phyloP scores from a whole-genome alignment of 2,797 vertebrate species.

The Xenops minutus region DNA sequence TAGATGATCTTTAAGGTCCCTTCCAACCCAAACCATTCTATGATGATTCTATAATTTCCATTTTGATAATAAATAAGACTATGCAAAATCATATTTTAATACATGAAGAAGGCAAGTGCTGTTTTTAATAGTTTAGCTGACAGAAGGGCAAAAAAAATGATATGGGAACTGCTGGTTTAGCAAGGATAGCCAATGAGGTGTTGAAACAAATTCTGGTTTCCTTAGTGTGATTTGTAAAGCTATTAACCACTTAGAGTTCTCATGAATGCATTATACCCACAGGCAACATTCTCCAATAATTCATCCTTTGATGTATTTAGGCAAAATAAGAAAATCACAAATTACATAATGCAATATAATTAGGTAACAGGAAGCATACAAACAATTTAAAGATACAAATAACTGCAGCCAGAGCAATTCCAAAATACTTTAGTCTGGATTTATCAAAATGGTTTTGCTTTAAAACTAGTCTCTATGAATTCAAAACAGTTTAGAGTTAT shows the following conservation, averaged over 20 bases:
- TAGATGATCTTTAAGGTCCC: neutral
- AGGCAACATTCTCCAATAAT: constrained; percentile 31
- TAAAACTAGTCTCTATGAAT: neutral
- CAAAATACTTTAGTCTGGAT: neutral
- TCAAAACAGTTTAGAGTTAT: neutral
- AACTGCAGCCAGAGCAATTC: neutral
- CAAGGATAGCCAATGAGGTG: constrained; percentile 40
- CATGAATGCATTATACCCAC: constrained; percentile 38
- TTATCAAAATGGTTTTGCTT: neutral
- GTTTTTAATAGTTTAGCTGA: neutral
- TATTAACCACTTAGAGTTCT: constrained; percentile 40
- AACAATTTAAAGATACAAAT: constrained; percentile 25
- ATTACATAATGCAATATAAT: neutral
- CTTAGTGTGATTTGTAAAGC: constrained; percentile 26
- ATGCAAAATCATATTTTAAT: constrained; percentile 1
- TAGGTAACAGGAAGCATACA: neutral
- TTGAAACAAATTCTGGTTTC: constrained; percentile 23
- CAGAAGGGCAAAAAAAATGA: neutral
- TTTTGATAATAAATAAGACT: constrained; percentile 2
- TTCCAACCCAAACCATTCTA: neutral
- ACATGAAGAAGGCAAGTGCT: neutral
- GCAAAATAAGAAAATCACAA: constrained; percentile 46
- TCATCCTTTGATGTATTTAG: constrained; percentile 25
- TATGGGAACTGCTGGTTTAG: neutral
- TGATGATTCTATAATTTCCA: neutral